Evolutionary conservation across 2,113 vertebrate genomes (phyloP).

Genomic region (Piprites chloris): DNA sequence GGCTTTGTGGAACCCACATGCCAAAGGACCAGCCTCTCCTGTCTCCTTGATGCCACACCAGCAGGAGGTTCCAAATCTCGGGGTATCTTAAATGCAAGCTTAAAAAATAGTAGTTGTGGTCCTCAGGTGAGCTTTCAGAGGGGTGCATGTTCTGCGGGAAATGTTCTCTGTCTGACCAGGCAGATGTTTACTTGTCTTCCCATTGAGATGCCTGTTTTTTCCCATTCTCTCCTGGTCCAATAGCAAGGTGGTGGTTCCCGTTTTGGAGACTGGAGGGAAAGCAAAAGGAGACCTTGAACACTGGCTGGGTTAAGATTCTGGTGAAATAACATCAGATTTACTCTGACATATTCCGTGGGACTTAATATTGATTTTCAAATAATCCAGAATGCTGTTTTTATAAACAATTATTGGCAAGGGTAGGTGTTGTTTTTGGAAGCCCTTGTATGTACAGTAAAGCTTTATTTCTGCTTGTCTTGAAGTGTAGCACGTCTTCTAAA

Average conservation of each 20-base stretch:
- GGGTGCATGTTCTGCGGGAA: background rate
- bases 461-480: slow-evolving; percentile 66
- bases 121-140: background rate
- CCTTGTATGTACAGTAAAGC: slow-evolving; percentile 36
- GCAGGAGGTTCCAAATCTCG: background rate
- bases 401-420: slow-evolving; percentile 65
- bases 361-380: slow-evolving; percentile 63
- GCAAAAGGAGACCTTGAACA: background rate
- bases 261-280: background rate
- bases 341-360: slow-evolving; percentile 39
- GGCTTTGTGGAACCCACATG: background rate
- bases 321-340: slow-evolving; percentile 42
- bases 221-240: background rate
- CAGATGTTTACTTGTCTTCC: background rate
- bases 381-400: slow-evolving; percentile 61
- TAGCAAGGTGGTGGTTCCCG: background rate
- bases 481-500: slow-evolving; percentile 44
- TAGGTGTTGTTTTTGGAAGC: slow-evolving; percentile 60
- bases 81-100: background rate
- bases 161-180: background rate
- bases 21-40: background rate
- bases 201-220: background rate
- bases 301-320: background rate
- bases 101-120: background rate
- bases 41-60: rapidly evolving